phyloP scores from a whole-genome alignment of 2,113 vertebrate species.

The Mellivora capensis region DNA sequence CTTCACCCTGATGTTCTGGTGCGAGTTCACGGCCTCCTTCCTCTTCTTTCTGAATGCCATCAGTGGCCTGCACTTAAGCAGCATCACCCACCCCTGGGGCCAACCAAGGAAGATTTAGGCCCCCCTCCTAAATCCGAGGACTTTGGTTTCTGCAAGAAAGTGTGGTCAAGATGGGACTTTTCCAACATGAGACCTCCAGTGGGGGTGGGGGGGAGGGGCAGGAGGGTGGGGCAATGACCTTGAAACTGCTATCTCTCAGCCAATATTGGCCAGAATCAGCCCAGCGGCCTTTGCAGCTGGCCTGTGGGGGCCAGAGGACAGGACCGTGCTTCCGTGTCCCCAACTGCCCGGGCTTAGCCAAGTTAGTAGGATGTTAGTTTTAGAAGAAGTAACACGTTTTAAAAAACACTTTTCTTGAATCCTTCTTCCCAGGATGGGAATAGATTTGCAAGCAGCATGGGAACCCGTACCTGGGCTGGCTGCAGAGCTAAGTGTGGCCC shows the following conservation, averaged over 20 bases:
- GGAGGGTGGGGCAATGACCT: background rate
- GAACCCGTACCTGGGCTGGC: no score
- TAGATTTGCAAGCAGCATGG: background rate
- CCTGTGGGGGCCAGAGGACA: background rate
- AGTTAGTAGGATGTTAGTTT: background rate
- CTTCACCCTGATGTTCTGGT: conserved; percentile 88
- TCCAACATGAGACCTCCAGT: background rate
- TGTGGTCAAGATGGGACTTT: background rate
- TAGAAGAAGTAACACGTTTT: conserved; percentile 14
- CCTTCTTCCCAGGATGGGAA: background rate
- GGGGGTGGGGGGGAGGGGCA: background rate
- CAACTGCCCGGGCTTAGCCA: background rate
- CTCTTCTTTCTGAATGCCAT: conserved; percentile 88
- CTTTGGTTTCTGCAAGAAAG: background rate
- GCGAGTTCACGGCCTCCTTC: conserved; percentile 83
- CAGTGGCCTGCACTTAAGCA: conserved; percentile 87
- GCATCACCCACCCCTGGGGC: conserved; percentile 76
- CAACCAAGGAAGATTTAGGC: background rate
- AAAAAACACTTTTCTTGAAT: background rate
- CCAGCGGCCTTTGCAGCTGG: background rate
- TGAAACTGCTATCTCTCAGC: background rate
- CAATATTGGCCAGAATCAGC: background rate
- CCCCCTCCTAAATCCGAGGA: background rate
- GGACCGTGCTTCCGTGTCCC: background rate
- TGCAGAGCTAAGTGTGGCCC: background rate